Percentiles rank a stretch among this genome's conserved stretches.
These are phyloP conservation scores for Lepidocolaptes lacrymiger DNA, from an alignment of 2,797 vertebrate genomes.

Conservation along the genomic window DNA sequence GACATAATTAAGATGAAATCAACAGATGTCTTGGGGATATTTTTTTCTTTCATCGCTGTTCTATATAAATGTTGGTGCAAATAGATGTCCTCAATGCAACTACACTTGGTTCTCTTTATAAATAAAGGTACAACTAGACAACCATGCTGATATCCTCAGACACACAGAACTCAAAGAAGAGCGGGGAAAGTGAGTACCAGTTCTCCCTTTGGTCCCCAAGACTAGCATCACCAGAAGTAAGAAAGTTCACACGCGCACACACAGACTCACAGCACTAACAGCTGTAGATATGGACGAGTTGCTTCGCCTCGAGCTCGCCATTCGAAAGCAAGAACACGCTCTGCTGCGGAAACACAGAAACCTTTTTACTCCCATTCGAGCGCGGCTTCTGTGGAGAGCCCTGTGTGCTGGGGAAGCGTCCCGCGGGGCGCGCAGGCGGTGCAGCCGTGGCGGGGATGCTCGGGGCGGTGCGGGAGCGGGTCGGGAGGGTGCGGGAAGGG, in stretches of 20 bases:
- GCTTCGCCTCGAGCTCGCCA: background rate
- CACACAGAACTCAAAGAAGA: background rate
- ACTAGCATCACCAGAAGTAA: too few species aligned
- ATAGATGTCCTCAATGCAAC: background rate
- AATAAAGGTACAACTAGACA: background rate
- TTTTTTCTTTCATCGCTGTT: background rate
- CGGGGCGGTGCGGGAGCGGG: too few species aligned
- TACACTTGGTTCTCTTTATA: background rate
- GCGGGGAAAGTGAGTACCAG: background rate
- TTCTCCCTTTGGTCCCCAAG: accelerated
- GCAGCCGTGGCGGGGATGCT: too few species aligned
- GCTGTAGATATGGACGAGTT: accelerated
- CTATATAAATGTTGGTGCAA: background rate
- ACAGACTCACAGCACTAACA: background rate
- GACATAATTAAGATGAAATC: background rate
- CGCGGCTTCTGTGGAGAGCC: background rate
- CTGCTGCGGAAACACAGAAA: background rate
- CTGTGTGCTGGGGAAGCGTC: accelerated
- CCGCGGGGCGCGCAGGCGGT: background rate
- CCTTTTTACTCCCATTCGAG: background rate
- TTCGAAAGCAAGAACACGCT: background rate
- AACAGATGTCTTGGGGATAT: accelerated
- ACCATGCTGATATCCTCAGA: accelerated
- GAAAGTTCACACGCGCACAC: too few species aligned
- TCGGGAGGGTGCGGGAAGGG: too few species aligned